A percentile compares a stretch with the other conserved stretches of the same genome.
Evolutionary conservation across 2,888 invertebrate species (phyloP).

Genomic region (Pterostichus madidus): DNA sequence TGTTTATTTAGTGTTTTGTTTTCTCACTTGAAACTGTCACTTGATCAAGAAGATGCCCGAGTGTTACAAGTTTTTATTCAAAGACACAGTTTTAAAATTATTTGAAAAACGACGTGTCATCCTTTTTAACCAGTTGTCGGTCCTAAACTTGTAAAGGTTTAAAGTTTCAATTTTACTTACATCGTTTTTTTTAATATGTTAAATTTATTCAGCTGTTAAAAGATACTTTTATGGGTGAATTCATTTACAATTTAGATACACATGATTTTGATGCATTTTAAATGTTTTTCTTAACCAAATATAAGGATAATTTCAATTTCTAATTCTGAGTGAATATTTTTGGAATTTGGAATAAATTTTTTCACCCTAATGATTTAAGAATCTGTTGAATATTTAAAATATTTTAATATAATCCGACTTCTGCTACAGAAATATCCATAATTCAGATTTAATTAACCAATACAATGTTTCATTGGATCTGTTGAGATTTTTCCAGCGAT

Average conservation of each 20-base stretch:
- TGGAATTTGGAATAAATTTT: background rate
- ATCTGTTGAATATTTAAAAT: conserved; percentile 23
- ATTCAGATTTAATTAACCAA: conserved; percentile 26
- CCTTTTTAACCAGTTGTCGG: conserved; percentile 30
- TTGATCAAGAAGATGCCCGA: background rate
- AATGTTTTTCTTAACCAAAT: conserved; percentile 6
- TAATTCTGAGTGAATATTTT: background rate
- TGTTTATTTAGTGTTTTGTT: conserved; percentile 40
- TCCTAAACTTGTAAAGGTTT: background rate
- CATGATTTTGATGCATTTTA: conserved; percentile 26
- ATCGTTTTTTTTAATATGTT: conserved; percentile 15
- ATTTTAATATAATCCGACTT: conserved; percentile 5
- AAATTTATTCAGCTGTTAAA: conserved; percentile 38
- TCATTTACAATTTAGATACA: conserved; percentile 41
- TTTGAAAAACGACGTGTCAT: conserved; percentile 48
- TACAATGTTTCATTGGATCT: conserved; percentile 22
- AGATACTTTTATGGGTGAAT: conserved; percentile 17
- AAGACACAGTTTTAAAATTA: conserved; percentile 39
- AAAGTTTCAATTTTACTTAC: conserved; percentile 8
- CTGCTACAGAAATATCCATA: background rate
- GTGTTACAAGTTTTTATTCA: conserved; percentile 26
- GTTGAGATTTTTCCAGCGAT: conserved; percentile 18
- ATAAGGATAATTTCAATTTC: conserved; percentile 30
- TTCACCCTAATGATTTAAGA: background rate
- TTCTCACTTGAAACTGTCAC: conserved; percentile 25